Base-by-base conservation (phyloP, 23 tunicate species). In the Corella eumyota region DNA sequence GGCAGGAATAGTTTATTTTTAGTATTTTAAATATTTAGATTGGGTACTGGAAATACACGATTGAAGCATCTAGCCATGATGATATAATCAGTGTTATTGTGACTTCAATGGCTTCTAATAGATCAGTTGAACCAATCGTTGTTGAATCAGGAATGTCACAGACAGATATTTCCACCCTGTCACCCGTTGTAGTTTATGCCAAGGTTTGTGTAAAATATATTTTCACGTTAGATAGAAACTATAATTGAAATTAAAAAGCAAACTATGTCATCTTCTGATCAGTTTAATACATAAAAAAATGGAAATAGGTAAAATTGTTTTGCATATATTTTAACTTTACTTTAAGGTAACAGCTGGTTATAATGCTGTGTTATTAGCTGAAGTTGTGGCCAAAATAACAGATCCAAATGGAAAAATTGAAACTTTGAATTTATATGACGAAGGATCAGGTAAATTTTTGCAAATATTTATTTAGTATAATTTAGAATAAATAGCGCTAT, bases 111-210 rank as follows among this genome's bases (percentile, higher is more conserved):
- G 72, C 90, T 0, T 61, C 90, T 25, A 62, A 58, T 30, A 30
- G 52, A 26, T 64, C 48, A 21, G 36, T 64, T 33, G 54, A 47
- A 0, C 90, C 90, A 22, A 71, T 79, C 28, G 51, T 79, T 44
- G 90, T 71, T 17, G 31, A 65, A 21, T 68, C 90, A 17, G 63
- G 79, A 7, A 53, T 79, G 20, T 62, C 79, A 15, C n/a, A 52
- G 6, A 63, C 67, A 1, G 73, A 71, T 57, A 61, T 72, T 1
- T n/a, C 72, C 29, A 47, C 34, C 44, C 34, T 44, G 1, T 4
- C 58, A 20, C 80, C 90, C 4, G 23, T 75, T 44, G 90, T 71
- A 22, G 73, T 79, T 6, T 71, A 79, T 46, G 90, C 90, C 0
- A 71, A 62, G 61, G 90, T 78, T 33, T 56, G 54, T 19, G 25